Percentiles rank a stretch among this genome's conserved stretches.
Evolutionary conservation across 2,113 vertebrate species (phyloP).

Genomic region (Microtus ochrogaster): DNA sequence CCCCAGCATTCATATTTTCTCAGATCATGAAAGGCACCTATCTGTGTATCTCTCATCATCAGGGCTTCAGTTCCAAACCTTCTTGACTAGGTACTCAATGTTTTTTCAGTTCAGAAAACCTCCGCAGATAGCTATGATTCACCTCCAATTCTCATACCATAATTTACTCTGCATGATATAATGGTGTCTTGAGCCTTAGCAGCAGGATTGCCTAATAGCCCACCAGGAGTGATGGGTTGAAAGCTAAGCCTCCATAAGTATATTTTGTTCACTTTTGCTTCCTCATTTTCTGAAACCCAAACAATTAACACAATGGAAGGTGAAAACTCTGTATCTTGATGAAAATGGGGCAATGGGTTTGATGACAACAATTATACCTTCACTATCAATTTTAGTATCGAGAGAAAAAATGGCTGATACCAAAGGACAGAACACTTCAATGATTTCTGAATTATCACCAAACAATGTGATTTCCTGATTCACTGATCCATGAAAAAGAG

Average conservation of each 20-base stretch:
- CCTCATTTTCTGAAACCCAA: slow-evolving; percentile 81
- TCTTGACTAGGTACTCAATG: slow-evolving; percentile 90
- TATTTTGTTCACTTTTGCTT: slow-evolving; percentile 73
- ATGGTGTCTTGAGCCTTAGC: slow-evolving; percentile 63
- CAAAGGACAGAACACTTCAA: slow-evolving; percentile 86
- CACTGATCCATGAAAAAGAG: slow-evolving; percentile 85
- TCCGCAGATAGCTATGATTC: slow-evolving; percentile 92
- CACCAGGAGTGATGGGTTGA: slow-evolving; percentile 77
- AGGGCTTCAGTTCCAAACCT: slow-evolving; percentile 90
- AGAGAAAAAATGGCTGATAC: slow-evolving; percentile 84
- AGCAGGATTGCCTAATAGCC: slow-evolving; percentile 76
- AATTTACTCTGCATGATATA: slow-evolving; percentile 80
- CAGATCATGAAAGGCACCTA: slow-evolving; percentile 88
- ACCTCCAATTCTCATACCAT: slow-evolving; percentile 84
- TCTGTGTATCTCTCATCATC: slow-evolving; percentile 91
- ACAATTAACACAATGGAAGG: slow-evolving; percentile 84
- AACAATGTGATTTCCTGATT: slow-evolving; percentile 86
- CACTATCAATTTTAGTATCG: slow-evolving; percentile 86
- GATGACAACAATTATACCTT: slow-evolving; percentile 85
- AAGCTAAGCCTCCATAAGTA: slow-evolving; percentile 80
- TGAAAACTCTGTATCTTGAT: slow-evolving; percentile 87
- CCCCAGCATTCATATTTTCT: slow-evolving; percentile 90
- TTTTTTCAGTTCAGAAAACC: slow-evolving; percentile 91
- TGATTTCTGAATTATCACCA: slow-evolving; percentile 88
- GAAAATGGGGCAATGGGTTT: slow-evolving; percentile 85